phyloP scores from a whole-genome alignment of 2,113 vertebrate species.

The Gallinago media region DNA sequence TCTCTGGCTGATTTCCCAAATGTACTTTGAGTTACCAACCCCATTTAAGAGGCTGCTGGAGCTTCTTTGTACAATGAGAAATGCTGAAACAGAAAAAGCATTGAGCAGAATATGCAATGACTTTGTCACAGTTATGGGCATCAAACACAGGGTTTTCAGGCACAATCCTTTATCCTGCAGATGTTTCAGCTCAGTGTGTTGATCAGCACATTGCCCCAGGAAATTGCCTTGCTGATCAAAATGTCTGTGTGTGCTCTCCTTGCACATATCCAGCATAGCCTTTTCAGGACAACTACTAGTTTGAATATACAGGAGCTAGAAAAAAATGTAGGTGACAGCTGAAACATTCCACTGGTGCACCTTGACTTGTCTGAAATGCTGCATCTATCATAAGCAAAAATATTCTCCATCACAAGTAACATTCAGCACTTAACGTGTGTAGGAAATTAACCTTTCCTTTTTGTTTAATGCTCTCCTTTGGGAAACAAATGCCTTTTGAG shows the following conservation, averaged over 20 bases:
- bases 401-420: not conserved
- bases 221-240: slow-evolving; percentile 52
- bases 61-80: slow-evolving; percentile 44
- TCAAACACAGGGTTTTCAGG: slow-evolving; percentile 62
- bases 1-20: slow-evolving; percentile 63
- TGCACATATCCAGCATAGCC: not conserved
- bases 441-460: not conserved
- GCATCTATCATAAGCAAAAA: not conserved
- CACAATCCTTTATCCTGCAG: slow-evolving; percentile 56
- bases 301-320: not conserved
- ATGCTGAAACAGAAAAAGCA: slow-evolving; percentile 57
- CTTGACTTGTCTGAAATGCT: slow-evolving; percentile 3
- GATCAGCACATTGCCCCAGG: slow-evolving; percentile 55
- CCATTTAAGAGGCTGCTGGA: slow-evolving; percentile 52
- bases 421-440: not conserved
- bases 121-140: slow-evolving; percentile 62
- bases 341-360: not conserved
- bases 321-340: not conserved
- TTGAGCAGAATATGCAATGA: slow-evolving; percentile 46
- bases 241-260: not conserved
- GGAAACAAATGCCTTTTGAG: slow-evolving; percentile 24
- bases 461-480: not conserved
- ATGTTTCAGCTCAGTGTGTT: slow-evolving; percentile 45
- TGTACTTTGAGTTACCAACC: slow-evolving; percentile 41
- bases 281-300: not conserved